A percentile compares a stretch with the other conserved stretches of the same genome.
phyloP scores from a whole-genome alignment of 2,113 vertebrate genomes.

The Hiodon tergisus region DNA sequence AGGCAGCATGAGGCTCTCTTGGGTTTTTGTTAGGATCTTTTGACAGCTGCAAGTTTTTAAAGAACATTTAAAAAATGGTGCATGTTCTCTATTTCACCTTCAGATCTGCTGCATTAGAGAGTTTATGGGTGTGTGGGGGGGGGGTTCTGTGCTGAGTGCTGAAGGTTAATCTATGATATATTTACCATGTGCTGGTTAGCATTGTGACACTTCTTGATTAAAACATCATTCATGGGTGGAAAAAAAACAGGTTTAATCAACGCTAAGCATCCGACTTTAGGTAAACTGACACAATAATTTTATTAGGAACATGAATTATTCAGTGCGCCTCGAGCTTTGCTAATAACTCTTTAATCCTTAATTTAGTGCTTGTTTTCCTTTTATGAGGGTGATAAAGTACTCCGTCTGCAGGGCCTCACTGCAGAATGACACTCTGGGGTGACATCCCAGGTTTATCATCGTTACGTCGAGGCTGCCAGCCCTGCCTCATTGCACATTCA shows the following conservation, averaged over 20 bases:
- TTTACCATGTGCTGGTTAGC: background rate
- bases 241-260: slow-evolving; percentile 28
- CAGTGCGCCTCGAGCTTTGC: slow-evolving; percentile 35
- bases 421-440: slow-evolving; percentile 28
- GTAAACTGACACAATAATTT: slow-evolving; percentile 57
- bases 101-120: background rate
- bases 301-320: slow-evolving; percentile 44
- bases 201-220: background rate
- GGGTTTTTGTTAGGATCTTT: too few species aligned
- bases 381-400: slow-evolving; percentile 40
- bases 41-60: too few species aligned
- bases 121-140: too few species aligned
- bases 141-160: background rate
- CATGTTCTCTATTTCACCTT: background rate
- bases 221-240: background rate
- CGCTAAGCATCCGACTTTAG: slow-evolving; percentile 31
- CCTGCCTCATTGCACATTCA: slow-evolving; percentile 38
- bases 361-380: slow-evolving; percentile 41
- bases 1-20: too few species aligned
- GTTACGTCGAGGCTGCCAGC: slow-evolving; percentile 37
- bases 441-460: slow-evolving; percentile 49
- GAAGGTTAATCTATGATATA: background rate
- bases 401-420: slow-evolving; percentile 7
- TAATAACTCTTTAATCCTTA: slow-evolving; percentile 54
- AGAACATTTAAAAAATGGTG: background rate